Conservation (phyloP, 2,113 vertebrate genomes). For the Propithecus coquereli region DNA sequence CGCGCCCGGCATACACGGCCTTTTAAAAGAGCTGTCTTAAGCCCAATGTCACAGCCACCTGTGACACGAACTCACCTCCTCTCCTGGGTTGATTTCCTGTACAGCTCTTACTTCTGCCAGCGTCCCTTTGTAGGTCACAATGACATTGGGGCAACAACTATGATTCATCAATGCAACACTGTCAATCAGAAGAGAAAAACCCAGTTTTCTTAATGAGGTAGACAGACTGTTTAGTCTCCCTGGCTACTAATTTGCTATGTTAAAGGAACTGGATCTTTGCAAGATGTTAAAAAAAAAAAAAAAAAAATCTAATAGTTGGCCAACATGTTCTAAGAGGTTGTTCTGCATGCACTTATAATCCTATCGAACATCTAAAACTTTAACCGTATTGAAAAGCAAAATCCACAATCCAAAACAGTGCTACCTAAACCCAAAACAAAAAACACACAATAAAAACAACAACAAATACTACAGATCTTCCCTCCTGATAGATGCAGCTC, state of each 20-base stretch:
- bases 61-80: slow-evolving; percentile 89
- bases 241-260: slow-evolving; percentile 1
- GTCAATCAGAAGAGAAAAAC: slow-evolving; percentile 41
- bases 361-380: background rate
- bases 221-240: background rate
- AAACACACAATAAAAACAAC: background rate
- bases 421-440: background rate
- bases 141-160: slow-evolving; percentile 95
- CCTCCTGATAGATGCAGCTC: background rate
- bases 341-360: background rate
- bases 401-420: background rate
- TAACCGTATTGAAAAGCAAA: background rate
- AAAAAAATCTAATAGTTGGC: background rate
- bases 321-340: background rate
- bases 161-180: slow-evolving; percentile 96
- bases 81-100: slow-evolving; percentile 89
- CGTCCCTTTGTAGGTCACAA: slow-evolving; percentile 93
- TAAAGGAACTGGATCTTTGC: background rate
- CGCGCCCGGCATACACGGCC: no score
- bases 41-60: fast-evolving
- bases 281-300: background rate
- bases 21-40: background rate
- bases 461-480: background rate
- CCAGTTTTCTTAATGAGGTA: background rate
- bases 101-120: slow-evolving; percentile 93